Base-by-base conservation (phyloP, 2,113 vertebrate genomes). In the Hippopotamus amphibius region DNA sequence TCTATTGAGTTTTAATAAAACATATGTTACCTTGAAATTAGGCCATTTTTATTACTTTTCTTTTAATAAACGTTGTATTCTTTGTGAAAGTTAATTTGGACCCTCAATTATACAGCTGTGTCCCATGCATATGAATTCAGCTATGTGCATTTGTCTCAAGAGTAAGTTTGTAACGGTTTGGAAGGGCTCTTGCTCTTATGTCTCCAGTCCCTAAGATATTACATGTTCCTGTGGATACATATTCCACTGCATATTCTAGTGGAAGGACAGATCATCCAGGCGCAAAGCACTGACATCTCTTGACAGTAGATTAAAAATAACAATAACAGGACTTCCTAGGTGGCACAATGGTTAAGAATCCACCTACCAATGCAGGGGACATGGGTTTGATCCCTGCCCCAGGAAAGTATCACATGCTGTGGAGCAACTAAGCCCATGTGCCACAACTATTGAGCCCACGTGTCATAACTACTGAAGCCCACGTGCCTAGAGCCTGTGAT, bases 21-120 rank as follows among this genome's bases (percentile, higher is more conserved):
- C 43, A 24, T 55, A 68, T 6, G 15, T 10, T 71, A 63, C 7
- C 30, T 83, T 59, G 50, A 37, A 22, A 55, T 79, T 24, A 94
- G 46, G 24, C 17, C 30, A 79, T 11, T 82, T 88, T 68, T 77
- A 68, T 53, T 48, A 74, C 28, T 65, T 81, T 41, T 61, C 22
- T 69, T 46, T 83, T 28, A 83, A 68, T 57, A 77, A 76, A 33
- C 11, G 37, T 48, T 83, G 16, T 66, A 84, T 37, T 84, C 8
- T 53, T 59, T 82, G 24, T 93, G 43, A 77, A 84, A 69, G 15
- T 26, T 89, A 89, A 26, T 84, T 63, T 96, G 41, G 26, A 79
- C 21, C 68, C 37, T 93, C 43, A 63, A 26, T 30, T 16, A 71
- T 50, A 55, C 12, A 86, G 21, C 55, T 16, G 15, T n/a, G 41